Evolutionary conservation across 2,888 invertebrate species (phyloP).

Genomic region (Embidobia sp.): DNA sequence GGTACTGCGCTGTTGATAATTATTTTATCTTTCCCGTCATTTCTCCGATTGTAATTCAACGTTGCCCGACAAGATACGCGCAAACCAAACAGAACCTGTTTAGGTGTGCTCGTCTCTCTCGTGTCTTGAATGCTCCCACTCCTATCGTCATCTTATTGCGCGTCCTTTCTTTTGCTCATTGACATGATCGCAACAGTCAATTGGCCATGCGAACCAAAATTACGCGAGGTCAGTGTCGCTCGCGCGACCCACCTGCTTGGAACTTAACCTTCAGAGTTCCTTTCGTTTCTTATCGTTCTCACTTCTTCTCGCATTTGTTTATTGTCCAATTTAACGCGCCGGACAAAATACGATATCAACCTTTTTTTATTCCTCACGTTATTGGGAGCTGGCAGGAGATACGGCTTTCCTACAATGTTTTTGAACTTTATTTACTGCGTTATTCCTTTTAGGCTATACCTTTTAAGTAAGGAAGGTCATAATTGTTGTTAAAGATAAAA

Average conservation of each 20-base stretch:
- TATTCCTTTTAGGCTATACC: too few species aligned
- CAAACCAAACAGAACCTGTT: slow-evolving; percentile 43
- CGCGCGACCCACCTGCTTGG: slow-evolving; percentile 45
- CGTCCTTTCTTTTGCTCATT: slow-evolving; percentile 45
- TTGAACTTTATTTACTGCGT: neutral
- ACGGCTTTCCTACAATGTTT: slow-evolving; percentile 3
- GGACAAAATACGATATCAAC: slow-evolving; percentile 20
- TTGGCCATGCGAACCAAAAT: slow-evolving; percentile 63
- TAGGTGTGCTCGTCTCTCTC: slow-evolving; percentile 16
- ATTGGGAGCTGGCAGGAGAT: slow-evolving; percentile 6
- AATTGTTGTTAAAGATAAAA: too few species aligned
- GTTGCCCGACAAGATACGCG: slow-evolving; percentile 21
- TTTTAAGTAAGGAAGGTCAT: too few species aligned
- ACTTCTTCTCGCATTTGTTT: neutral
- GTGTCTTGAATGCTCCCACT: neutral
- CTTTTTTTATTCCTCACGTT: slow-evolving; percentile 16
- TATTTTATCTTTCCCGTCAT: slow-evolving; percentile 25
- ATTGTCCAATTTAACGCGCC: slow-evolving; percentile 30
- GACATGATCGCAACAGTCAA: slow-evolving; percentile 53
- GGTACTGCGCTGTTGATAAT: slow-evolving; percentile 10
- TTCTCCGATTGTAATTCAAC: slow-evolving; percentile 30
- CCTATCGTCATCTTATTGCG: slow-evolving; percentile 5
- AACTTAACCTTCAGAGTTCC: slow-evolving; percentile 30
- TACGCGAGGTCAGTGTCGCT: slow-evolving; percentile 68
- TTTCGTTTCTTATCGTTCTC: neutral